Conservation (phyloP, 1,140 invertebrate species). For the Drosophila sp. region DNA sequence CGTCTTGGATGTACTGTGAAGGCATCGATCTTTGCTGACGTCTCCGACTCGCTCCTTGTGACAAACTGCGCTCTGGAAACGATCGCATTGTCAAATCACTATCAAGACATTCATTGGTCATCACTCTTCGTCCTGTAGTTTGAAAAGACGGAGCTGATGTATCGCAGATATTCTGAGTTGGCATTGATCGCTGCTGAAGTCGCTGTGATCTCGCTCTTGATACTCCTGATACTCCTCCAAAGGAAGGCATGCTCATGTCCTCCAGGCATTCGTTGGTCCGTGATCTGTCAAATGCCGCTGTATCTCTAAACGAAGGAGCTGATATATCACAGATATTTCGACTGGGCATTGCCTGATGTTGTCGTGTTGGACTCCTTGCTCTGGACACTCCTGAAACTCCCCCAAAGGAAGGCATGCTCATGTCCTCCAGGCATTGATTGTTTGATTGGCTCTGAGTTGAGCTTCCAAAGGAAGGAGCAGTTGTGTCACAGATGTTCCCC, state of each 20-base stretch:
- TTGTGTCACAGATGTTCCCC: neutral
- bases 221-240: conserved; percentile 13
- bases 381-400: conserved; percentile 4
- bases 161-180: conserved; percentile 7
- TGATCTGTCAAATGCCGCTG: neutral
- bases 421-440: conserved; percentile 15
- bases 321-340: conserved; percentile 7
- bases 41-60: conserved; percentile 4
- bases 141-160: conserved; percentile 1
- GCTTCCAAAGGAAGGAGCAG: neutral
- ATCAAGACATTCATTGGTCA: neutral
- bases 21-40: neutral
- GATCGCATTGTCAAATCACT: conserved; percentile 7
- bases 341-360: conserved; percentile 6
- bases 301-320: neutral
- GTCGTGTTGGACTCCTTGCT: neutral
- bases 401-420: conserved; percentile 24
- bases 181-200: conserved; percentile 2
- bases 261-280: neutral
- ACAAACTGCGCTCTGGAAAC: conserved; percentile 17
- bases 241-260: conserved; percentile 22
- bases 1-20: neutral
- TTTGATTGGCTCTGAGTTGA: neutral
- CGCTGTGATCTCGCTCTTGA: neutral
- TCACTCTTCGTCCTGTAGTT: neutral